Evolutionary conservation across 2,888 invertebrate genomes (phyloP), one percentile per base, ranked within the genome.

Genomic region (Diaperis boleti): DNA sequence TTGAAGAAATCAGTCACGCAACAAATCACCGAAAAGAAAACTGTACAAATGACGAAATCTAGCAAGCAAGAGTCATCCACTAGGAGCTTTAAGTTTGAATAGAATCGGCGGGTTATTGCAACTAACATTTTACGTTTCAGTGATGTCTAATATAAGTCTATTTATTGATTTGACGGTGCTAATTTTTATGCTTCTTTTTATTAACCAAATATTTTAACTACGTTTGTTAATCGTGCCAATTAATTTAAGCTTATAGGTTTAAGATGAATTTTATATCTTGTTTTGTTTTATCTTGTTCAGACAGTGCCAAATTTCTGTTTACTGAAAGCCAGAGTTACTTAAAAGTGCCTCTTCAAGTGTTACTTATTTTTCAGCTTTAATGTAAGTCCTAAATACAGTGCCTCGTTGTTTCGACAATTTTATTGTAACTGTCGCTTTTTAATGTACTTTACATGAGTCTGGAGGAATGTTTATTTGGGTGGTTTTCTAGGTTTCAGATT

Each of bases 1-100:
- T 82, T 88, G 3, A 89, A 89, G 65, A 88, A 89, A 68, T 88
- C 89, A 0, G 85, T 87, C n/a, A 87, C 86, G 0, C 88, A 89
- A 42, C 89, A 89, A 67, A 86, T 88, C 0, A 86, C 88, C 11
- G 89, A 90, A 68, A 86, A 87, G 76, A 88, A 89, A 73, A 89
- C 88, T 0, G 85, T 89, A 0, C 88, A 88, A 74, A 89, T 86
- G 65, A 87, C 87, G n/a, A 76, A 75, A 63, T 75, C 78, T 26
- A 78, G 76, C 54, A 81, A 81, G 67, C 80, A 81, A 62, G 82
- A 82, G 66, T 78, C 79, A 26, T 78, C 79, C 17, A 77, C 78
- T 57, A 81, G 79, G 73, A 81, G 78, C 62, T 82, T 81, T 69
- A 78, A 76, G 69, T 80, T 82, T 57, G 79, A 81, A 66, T 80